Percentiles rank a stretch among this genome's conserved stretches.
Evolutionary conservation across 2,113 vertebrate genomes (phyloP).

Genomic region (Lampris incognitus): DNA sequence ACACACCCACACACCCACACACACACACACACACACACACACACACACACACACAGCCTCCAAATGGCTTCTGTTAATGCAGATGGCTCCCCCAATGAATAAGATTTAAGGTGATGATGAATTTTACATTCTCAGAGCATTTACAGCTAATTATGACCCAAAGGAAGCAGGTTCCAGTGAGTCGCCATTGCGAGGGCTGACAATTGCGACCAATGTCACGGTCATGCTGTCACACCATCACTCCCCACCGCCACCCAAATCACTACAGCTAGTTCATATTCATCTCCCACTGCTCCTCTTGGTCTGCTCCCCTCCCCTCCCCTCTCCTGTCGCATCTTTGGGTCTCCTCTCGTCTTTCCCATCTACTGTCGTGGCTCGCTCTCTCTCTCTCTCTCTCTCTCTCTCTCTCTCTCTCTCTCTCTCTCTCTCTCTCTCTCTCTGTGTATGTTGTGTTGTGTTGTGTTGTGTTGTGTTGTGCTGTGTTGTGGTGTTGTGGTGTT

Average conservation of each 20-base stretch:
- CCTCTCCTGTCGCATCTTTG: conserved; percentile 45
- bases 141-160: conserved; percentile 90
- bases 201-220: conserved; percentile 91
- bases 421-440: neutral
- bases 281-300: conserved; percentile 60
- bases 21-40: conserved; percentile 4
- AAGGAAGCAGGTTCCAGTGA: conserved; percentile 89
- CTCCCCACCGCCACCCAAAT: conserved; percentile 85
- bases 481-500: conserved; percentile 52
- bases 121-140: conserved; percentile 92
- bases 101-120: conserved; percentile 90
- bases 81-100: conserved; percentile 89
- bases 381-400: neutral
- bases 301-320: conserved; percentile 15
- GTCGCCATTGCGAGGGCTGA: conserved; percentile 83
- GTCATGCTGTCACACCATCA: conserved; percentile 88
- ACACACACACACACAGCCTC: conserved; percentile 68
- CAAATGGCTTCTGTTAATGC: conserved; percentile 90
- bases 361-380: conserved; percentile 15
- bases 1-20: conserved; percentile 3
- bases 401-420: neutral
- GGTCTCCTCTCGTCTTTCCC: conserved; percentile 51
- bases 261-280: conserved; percentile 87
- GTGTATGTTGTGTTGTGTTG: no score
- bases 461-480: no score